Evolutionary conservation across 1,140 invertebrate species (phyloP).

Genomic region (Chironomus striatipennis): DNA sequence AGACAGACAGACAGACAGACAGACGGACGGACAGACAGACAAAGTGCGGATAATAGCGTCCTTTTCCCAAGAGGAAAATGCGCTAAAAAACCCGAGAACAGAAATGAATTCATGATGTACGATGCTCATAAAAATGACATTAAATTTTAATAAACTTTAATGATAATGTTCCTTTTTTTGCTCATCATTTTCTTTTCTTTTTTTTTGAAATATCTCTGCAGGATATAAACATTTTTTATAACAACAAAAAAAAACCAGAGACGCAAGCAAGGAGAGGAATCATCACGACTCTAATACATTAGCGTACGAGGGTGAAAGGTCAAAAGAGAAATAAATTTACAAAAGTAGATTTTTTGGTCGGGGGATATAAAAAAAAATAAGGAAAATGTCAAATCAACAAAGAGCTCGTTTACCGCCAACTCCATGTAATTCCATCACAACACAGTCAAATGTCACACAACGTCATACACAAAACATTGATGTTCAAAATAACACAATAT

Average conservation of each 20-base stretch:
- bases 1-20: too few species aligned
- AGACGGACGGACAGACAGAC: too few species aligned
- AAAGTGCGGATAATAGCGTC: too few species aligned
- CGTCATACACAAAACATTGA: slow-evolving; percentile 35
- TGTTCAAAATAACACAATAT: slow-evolving; percentile 28
- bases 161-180: background rate
- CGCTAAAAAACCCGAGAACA: too few species aligned
- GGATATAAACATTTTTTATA: background rate
- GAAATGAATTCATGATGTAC: background rate
- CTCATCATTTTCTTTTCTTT: too few species aligned
- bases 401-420: slow-evolving; percentile 39
- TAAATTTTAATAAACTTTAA: slow-evolving; percentile 7
- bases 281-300: too few species aligned
- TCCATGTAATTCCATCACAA: slow-evolving; percentile 28
- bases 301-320: background rate
- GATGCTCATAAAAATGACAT: background rate
- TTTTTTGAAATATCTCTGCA: background rate
- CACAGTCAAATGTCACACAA: slow-evolving; percentile 25
- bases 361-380: background rate
- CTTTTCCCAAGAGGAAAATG: too few species aligned
- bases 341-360: background rate
- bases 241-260: background rate
- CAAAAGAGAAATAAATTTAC: background rate
- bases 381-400: slow-evolving; percentile 38
- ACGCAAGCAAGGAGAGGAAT: background rate